These are phyloP conservation scores for Halichoeres trimaculatus DNA, from an alignment of 2,113 vertebrate genomes.

Conservation along the genomic window DNA sequence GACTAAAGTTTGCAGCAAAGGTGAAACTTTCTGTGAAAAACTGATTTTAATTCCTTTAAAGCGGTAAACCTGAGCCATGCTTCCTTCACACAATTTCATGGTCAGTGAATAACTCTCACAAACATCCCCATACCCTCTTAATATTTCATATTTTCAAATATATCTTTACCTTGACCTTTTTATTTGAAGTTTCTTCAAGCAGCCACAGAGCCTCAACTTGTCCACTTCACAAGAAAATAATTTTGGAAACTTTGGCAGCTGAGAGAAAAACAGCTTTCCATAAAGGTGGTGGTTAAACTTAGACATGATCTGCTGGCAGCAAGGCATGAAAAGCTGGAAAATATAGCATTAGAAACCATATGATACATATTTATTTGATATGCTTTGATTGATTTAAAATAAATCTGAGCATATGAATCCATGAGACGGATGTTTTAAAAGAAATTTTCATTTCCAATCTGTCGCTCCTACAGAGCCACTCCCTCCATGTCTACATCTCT, in stretches of 20 bases:
- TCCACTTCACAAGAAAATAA: not conserved
- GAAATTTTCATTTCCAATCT: not conserved
- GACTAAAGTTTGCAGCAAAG: not conserved
- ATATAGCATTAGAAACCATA: too few relatives aligned
- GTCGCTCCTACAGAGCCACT: not conserved
- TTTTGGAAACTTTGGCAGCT: conserved; percentile 14
- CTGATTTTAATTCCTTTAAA: conserved; percentile 35
- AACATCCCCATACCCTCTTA: conserved; percentile 37
- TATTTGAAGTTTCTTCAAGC: conserved; percentile 27
- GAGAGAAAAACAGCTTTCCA: not conserved
- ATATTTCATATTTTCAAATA: conserved; percentile 63
- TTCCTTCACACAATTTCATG: conserved; percentile 62
- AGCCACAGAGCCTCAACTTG: not conserved
- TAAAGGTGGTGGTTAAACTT: not conserved
- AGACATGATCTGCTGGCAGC: not conserved
- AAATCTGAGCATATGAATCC: too few relatives aligned
- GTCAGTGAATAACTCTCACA: conserved; percentile 42
- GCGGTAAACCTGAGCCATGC: not conserved
- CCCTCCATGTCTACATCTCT: not conserved
- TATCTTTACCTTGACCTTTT: conserved; percentile 35
- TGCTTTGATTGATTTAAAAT: too few relatives aligned
- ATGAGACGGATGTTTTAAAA: not conserved
- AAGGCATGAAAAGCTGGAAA: too few relatives aligned
- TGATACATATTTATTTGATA: too few relatives aligned
- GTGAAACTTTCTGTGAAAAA: conserved; percentile 11